A percentile compares a stretch with the other conserved stretches of the same genome.
These are phyloP conservation scores for Seriola rivoliana DNA, from an alignment of 2,113 vertebrate species.

Conservation along the genomic window DNA sequence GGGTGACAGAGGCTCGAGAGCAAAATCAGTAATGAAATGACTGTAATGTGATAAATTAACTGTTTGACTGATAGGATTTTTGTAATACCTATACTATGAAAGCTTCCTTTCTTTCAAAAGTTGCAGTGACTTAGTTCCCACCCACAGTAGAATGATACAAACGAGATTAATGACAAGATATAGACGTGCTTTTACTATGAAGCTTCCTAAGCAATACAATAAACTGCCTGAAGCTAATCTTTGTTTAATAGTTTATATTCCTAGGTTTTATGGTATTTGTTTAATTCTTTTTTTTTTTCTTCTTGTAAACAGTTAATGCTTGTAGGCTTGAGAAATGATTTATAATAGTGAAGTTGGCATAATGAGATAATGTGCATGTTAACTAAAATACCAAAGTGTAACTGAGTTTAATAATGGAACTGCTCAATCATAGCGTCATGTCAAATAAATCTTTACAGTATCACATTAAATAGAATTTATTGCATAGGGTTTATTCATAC, in stretches of 20 bases:
- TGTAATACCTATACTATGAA: neutral
- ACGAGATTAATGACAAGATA: neutral
- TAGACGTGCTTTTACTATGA: neutral
- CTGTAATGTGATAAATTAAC: conserved; percentile 26
- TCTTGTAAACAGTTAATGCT: no score
- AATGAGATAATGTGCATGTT: neutral
- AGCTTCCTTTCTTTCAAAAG: no score
- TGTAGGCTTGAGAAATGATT: neutral
- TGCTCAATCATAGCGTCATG: no score
- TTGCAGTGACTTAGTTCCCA: neutral
- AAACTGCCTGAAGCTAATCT: neutral
- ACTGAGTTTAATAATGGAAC: neutral
- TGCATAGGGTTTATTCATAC: neutral
- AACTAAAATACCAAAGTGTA: neutral
- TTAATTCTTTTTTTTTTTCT: no score
- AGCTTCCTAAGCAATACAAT: neutral
- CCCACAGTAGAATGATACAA: neutral
- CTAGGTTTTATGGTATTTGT: no score
- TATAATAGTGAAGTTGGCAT: neutral
- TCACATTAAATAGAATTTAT: neutral
- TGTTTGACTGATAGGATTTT: neutral
- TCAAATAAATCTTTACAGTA: no score
- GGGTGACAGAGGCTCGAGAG: neutral
- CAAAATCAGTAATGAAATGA: conserved; percentile 38
- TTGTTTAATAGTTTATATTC: neutral